Conservation (phyloP, 2,888 invertebrate genomes). For the Acheta domesticus region DNA sequence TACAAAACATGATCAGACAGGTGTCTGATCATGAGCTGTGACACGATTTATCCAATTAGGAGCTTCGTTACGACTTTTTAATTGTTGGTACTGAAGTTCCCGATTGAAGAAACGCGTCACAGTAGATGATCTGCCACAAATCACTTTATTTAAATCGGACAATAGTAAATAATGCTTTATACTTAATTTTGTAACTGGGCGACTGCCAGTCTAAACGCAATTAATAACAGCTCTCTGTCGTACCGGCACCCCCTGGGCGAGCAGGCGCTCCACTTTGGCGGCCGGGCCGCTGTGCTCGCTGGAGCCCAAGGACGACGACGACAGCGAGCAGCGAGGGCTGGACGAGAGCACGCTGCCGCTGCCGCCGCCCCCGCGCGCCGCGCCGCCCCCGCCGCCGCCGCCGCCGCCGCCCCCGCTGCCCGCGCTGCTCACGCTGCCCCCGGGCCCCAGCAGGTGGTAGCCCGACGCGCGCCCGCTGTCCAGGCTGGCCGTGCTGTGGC, state of each 20-base stretch:
- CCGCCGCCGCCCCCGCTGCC: not conserved
- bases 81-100: too few relatives aligned
- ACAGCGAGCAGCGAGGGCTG: slow-evolving; percentile 68
- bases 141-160: too few relatives aligned
- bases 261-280: slow-evolving; percentile 65
- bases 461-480: slow-evolving; percentile 91
- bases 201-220: too few relatives aligned
- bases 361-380: slow-evolving; percentile 49
- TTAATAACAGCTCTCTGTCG: slow-evolving; percentile 42
- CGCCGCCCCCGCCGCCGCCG: slow-evolving; percentile 43
- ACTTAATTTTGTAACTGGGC: too few relatives aligned
- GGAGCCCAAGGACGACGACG: slow-evolving; percentile 73
- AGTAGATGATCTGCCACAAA: too few relatives aligned
- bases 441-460: slow-evolving; percentile 51
- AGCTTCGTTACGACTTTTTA: too few relatives aligned
- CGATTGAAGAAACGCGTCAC: too few relatives aligned
- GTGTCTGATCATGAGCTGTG: too few relatives aligned
- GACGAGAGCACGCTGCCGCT: slow-evolving; percentile 49
- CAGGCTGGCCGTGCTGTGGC: slow-evolving; percentile 84
- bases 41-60: too few relatives aligned
- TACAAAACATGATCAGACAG: too few relatives aligned
- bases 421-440: slow-evolving; percentile 40
- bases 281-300: slow-evolving; percentile 55
- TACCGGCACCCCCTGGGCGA: slow-evolving; percentile 70
- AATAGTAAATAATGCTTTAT: too few relatives aligned